phyloP scores from a whole-genome alignment of 2,888 invertebrate genomes.

The Morpho deidamia region DNA sequence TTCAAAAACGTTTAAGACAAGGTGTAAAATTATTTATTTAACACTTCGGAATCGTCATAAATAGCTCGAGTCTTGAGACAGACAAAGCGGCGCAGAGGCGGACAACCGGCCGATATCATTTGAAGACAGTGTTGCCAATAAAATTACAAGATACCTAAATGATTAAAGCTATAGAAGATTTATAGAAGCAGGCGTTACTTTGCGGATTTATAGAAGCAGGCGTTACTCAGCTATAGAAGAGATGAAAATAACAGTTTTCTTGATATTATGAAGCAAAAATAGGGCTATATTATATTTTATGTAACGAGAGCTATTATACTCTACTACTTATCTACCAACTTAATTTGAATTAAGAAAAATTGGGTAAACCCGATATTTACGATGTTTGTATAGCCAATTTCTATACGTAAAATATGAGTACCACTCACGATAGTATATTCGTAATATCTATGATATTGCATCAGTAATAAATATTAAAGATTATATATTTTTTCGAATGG shows the following conservation, averaged over 20 bases:
- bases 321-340: too few relatives aligned
- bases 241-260: too few relatives aligned
- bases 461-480: not conserved
- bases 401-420: too few relatives aligned
- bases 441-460: not conserved
- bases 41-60: constrained; percentile 39
- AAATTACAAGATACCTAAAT: not conserved
- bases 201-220: too few relatives aligned
- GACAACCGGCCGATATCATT: constrained; percentile 12
- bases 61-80: constrained; percentile 69
- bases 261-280: not conserved
- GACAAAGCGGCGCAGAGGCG: constrained; percentile 51
- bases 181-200: too few relatives aligned
- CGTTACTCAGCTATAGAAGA: too few relatives aligned
- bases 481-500: too few relatives aligned
- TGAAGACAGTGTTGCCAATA: not conserved
- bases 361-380: too few relatives aligned
- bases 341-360: too few relatives aligned
- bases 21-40: constrained; percentile 37
- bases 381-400: too few relatives aligned
- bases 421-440: not conserved
- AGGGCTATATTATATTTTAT: not conserved
- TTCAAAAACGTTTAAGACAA: constrained; percentile 6
- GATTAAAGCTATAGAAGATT: too few relatives aligned
- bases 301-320: too few relatives aligned